Evolutionary conservation across 2,888 invertebrate genomes (phyloP), one percentile per base, ranked within the genome.

Genomic region (Drosophila rellima): DNA sequence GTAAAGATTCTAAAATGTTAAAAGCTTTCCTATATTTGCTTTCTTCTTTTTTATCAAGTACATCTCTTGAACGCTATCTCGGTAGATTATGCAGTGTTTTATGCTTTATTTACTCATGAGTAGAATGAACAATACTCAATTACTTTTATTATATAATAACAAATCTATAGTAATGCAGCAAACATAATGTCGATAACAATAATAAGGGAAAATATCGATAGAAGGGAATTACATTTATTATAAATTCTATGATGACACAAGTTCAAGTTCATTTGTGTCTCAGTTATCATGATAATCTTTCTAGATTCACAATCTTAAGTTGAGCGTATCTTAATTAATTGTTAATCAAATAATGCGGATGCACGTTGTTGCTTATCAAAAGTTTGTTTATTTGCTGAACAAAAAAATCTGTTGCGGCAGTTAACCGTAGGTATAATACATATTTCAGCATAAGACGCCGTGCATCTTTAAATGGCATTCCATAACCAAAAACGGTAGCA

Each of bases 361-460:
- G 57, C 54, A 35, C 23, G 44, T 45, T 29, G 37, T 29, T 23
- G 44, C 51, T 63, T 80, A 71, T 79, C 78, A 59, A 42, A 67
- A 55, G 31, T 33, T 64, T 39, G 51, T 59, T 35, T 56, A 54
- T 70, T 67, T 76, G 31, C 56, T 6, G 11, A 35, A 59, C 35
- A 20, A 39, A 26, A 15, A 50, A 26, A 26, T 23, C 51, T 37
- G 57, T 42, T 47, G 20, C 29, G 44, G 57, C 54, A 52, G 33
- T 65, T 31, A 57, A 23, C 60, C 60, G 47, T 65, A n/a, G n/a
- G n/a, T n/a, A n/a, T n/a, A n/a, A 73, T 76, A 73, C n/a, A 33
- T 44, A 44, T 56, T 42, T 45, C 44, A 75, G 62, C 82, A 70
- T 73, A 82, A 77, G 78, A 80, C 71, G 71, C 70, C 67, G 63